phyloP scores from a whole-genome alignment of 30 jellyfish, hydroid and myxozoan species.

The Hydra vulgaris region DNA sequence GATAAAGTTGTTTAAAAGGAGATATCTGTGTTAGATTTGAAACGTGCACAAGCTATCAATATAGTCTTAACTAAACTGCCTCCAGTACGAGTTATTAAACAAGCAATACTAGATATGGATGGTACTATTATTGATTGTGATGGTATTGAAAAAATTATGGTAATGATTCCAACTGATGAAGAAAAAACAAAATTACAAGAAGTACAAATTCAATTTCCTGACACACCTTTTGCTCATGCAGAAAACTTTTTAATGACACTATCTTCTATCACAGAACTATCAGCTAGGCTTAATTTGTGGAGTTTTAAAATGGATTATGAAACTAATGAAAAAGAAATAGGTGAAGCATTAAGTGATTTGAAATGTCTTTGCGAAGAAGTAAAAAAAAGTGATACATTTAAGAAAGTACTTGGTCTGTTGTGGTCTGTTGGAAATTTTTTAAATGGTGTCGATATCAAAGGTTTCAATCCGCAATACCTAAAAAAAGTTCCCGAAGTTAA shows the following conservation, averaged over 20 bases:
- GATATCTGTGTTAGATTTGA: conserved; percentile 66
- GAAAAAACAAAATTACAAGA: conserved; percentile 94
- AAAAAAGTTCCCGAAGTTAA: conserved; percentile 98
- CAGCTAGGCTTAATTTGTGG: conserved; percentile 90
- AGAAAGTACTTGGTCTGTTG: conserved; percentile 59
- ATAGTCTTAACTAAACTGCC: conserved; percentile 91
- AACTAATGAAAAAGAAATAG: conserved; percentile 82
- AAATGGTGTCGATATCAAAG: conserved; percentile 92
- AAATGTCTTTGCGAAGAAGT: conserved; percentile 52
- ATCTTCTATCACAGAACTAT: conserved; percentile 84
- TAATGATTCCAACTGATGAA: conserved; percentile 96
- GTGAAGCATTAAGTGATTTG: conserved; percentile 82
- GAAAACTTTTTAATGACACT: conserved; percentile 78
- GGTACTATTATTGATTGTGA: conserved; percentile 93
- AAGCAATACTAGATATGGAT: conserved; percentile 96
- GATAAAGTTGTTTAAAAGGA: conserved; percentile 68
- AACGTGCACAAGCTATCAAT: conserved; percentile 97
- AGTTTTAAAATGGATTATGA: conserved; percentile 88
- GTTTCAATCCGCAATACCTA: conserved; percentile 69
- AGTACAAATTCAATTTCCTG: conserved; percentile 89
- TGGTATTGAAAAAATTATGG: conserved; percentile 93
- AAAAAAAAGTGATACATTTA: conserved; percentile 55
- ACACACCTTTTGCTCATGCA: conserved; percentile 95
- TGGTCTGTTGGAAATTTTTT: conserved; percentile 87
- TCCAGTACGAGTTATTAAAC: conserved; percentile 89